These are phyloP conservation scores for Hyphantria cunea DNA, from an alignment of 1,140 invertebrate species.

Conservation along the genomic window DNA sequence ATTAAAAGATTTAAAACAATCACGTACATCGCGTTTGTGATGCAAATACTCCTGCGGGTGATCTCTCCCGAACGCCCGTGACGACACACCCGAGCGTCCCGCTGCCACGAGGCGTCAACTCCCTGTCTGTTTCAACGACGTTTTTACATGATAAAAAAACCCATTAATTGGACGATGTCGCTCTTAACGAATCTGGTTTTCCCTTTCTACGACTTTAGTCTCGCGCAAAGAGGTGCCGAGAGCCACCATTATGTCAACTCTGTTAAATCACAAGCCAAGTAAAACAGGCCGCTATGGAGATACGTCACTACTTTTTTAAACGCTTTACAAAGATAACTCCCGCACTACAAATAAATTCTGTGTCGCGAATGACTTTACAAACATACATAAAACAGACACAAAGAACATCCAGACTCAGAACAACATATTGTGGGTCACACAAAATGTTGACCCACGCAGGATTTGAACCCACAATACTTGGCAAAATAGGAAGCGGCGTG, in stretches of 20 bases:
- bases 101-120: not conserved
- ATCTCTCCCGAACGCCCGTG: not conserved
- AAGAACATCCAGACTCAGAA: too few relatives aligned
- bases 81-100: not conserved
- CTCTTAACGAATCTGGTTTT: not conserved
- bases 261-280: too few relatives aligned
- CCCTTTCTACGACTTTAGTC: not conserved
- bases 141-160: not conserved
- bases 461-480: too few relatives aligned
- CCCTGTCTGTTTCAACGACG: not conserved
- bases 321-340: too few relatives aligned
- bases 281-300: too few relatives aligned
- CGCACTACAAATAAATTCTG: too few relatives aligned
- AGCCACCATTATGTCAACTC: not conserved
- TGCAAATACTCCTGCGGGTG: not conserved
- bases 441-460: too few relatives aligned
- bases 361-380: too few relatives aligned
- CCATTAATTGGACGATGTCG: slow-evolving; percentile 9
- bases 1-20: slow-evolving; percentile 5
- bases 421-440: too few relatives aligned
- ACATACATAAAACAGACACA: too few relatives aligned
- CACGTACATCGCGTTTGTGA: slow-evolving; percentile 2
- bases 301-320: too few relatives aligned
- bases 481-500: too few relatives aligned
- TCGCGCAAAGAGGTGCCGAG: not conserved